Conservation (phyloP, 1,140 invertebrate species). For the Gerris buenoi region DNA sequence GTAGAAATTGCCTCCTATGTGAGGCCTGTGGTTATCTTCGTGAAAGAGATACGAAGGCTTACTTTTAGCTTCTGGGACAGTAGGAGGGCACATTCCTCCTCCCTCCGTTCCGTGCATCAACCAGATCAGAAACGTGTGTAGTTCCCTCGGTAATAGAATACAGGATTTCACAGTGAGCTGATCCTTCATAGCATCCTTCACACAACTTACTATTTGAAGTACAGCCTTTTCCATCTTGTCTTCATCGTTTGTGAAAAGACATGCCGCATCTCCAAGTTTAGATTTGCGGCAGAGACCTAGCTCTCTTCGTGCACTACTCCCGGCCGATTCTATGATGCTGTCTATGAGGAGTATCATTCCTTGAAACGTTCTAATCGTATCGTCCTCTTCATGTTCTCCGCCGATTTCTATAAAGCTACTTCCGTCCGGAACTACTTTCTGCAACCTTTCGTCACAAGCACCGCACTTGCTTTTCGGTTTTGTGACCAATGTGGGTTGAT, state of each 20-base stretch:
- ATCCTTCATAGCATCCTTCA: not conserved
- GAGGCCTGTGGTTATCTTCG: not conserved
- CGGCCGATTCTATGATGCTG: not conserved
- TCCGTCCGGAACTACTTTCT: too few species aligned
- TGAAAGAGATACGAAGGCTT: not conserved
- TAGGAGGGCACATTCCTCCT: not conserved
- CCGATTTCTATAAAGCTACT: too few species aligned
- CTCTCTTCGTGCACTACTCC: not conserved
- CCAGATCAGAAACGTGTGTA: not conserved
- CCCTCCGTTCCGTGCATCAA: not conserved
- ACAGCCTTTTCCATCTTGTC: not conserved
- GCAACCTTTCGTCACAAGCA: too few species aligned
- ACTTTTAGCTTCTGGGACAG: not conserved
- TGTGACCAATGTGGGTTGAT: too few species aligned
- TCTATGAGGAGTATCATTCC: too few species aligned
- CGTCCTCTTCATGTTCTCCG: too few species aligned
- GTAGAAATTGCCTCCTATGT: not conserved
- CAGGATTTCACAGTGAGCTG: not conserved
- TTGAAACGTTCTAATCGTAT: too few species aligned
- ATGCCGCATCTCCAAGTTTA: not conserved
- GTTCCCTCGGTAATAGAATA: not conserved
- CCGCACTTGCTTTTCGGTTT: too few species aligned
- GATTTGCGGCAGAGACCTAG: not conserved
- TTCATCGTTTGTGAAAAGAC: not conserved
- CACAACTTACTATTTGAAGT: not conserved